These are phyloP conservation scores for Stomorhina lunata DNA, from an alignment of 2,888 invertebrate species.

Conservation along the genomic window DNA sequence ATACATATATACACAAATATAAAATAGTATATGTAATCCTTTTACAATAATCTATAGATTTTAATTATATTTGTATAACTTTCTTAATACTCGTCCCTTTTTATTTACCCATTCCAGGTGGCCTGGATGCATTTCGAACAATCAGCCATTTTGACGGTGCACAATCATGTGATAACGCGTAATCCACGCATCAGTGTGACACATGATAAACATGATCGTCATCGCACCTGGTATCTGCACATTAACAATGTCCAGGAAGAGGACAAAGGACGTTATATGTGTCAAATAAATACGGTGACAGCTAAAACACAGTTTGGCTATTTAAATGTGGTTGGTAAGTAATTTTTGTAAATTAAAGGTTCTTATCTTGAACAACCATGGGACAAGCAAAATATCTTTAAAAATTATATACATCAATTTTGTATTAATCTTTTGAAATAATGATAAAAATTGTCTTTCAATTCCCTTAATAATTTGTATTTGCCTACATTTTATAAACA, in stretches of 20 bases:
- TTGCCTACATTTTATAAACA: constrained; percentile 37
- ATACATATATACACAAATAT: too few species aligned
- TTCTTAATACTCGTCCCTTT: too few species aligned
- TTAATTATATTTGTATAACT: too few species aligned
- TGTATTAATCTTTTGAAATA: too few species aligned
- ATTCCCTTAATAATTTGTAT: constrained; percentile 33
- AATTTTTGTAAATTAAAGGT: too few species aligned
- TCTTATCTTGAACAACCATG: too few species aligned
- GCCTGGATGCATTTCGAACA: constrained; percentile 98
- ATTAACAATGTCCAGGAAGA: constrained; percentile 95
- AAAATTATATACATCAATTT: too few species aligned
- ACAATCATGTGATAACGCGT: constrained; percentile 95
- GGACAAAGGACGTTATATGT: constrained; percentile 96
- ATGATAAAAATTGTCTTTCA: background rate
- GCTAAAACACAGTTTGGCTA: constrained; percentile 96
- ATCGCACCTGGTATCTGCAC: constrained; percentile 93
- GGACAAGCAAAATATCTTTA: too few species aligned
- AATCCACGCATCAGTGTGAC: constrained; percentile 95
- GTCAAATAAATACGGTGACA: constrained; percentile 94
- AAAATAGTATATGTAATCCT: too few species aligned
- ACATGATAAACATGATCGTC: constrained; percentile 92
- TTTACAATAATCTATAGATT: too few species aligned
- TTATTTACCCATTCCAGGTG: constrained; percentile 83
- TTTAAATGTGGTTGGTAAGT: constrained; percentile 93
- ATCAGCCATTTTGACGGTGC: constrained; percentile 94